Evolutionary conservation across 2,113 vertebrate species (phyloP).

Genomic region (Delphinapterus leucas): DNA sequence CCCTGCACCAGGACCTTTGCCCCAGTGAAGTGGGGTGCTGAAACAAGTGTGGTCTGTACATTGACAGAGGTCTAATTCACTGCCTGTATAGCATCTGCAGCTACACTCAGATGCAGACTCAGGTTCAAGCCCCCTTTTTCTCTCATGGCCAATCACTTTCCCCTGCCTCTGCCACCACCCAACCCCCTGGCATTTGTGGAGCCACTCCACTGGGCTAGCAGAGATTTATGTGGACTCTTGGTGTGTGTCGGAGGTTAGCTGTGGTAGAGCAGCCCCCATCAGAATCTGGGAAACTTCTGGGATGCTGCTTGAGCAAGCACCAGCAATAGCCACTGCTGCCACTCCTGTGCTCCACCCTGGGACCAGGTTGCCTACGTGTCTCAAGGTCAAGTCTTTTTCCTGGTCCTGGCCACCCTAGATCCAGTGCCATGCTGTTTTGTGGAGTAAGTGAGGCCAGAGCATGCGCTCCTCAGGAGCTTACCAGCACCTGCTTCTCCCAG

Average conservation of each 20-base stretch:
- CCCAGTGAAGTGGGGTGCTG: not conserved
- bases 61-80: not conserved
- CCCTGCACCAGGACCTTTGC: not conserved
- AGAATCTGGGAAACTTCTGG: not conserved
- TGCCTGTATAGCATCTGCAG: no score
- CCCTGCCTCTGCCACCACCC: not conserved
- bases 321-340: not conserved
- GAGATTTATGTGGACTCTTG: not conserved
- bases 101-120: accelerated
- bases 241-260: not conserved
- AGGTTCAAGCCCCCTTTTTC: not conserved
- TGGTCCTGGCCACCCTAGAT: no score
- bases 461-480: no score
- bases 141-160: not conserved
- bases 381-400: no score
- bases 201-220: not conserved
- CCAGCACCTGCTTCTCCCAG: no score
- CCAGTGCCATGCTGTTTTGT: no score
- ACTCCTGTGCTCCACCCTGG: not conserved
- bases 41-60: not conserved
- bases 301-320: not conserved
- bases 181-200: not conserved
- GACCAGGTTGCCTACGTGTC: not conserved
- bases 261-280: not conserved
- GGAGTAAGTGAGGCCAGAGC: no score